Conservation (phyloP, 2,113 vertebrate species). For the Pygathrix nemaeus region DNA sequence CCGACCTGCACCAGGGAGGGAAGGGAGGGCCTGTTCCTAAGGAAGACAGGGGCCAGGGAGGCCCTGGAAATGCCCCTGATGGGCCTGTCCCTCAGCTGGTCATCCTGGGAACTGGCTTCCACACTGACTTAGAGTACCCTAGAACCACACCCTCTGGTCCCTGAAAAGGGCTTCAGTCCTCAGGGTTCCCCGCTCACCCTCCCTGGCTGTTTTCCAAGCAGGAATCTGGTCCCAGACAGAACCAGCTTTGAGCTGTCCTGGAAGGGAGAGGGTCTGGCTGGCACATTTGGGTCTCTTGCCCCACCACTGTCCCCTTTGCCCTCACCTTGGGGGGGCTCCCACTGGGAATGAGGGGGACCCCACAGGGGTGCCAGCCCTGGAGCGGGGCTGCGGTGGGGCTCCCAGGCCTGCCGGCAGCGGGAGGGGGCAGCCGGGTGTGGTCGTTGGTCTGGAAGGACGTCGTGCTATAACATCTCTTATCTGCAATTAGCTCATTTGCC, state of each 20-base stretch:
- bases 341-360: background rate
- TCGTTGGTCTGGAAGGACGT: constrained; percentile 57
- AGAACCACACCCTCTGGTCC: background rate
- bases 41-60: background rate
- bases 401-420: background rate
- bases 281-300: background rate
- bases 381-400: background rate
- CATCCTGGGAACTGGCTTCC: background rate
- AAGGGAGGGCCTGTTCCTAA: background rate
- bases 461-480: constrained; percentile 83
- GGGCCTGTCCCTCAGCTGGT: background rate
- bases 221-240: background rate
- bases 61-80: background rate
- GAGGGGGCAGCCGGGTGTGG: background rate
- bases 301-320: background rate
- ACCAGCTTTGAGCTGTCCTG: background rate
- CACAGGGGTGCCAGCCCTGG: fast-evolving
- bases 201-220: background rate
- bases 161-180: background rate
- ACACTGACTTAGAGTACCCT: background rate
- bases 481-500: constrained; percentile 92
- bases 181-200: background rate
- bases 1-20: background rate
- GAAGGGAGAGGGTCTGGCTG: background rate
- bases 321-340: background rate